Base-by-base conservation (phyloP, 1,140 invertebrate species). In the Eufriesea mexicana region DNA sequence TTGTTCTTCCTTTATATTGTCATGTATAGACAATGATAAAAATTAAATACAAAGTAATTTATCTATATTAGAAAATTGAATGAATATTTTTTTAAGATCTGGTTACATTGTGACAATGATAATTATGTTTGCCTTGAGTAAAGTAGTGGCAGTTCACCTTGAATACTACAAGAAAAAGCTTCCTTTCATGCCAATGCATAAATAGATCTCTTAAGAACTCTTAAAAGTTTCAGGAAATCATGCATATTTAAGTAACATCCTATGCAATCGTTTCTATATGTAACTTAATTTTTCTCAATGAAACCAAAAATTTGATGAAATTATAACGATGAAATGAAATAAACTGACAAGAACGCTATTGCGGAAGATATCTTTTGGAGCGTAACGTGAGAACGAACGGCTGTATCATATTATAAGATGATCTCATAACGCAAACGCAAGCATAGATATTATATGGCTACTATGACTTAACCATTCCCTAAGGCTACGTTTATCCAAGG, bases 351-450 rank as follows among this genome's bases (percentile, higher is more conserved):
- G 25, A 73, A 55, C 47, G 35, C 42, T 45, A 59, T 61, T 86
- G 16, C 23, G 28, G 72, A 86, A 85, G 66, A 79, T 79, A 73
- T 61, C 55, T 66, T 70, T 23, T n/a, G n/a, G 28, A 57, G 28
- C 28, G 84, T 83, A 88, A 88, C 35, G 61, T 25, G 84, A 88
- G 72, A 88, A 67, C 42, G 28, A 61, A 62, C 72, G 59, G 54
- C 62, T n/a, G 62, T 5, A 20, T 28, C 42, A 42, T 68, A 68
- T 54, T 62, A 67, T 79, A 67, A 78, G 84, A 84, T 88, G 86
- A 89, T 89, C 82, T 86, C 79, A 89, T 85, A 89, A 86, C 72
- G 82, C 87, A 72, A 84, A 89, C 78, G 87, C 62, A 55, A 89
- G 87, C 87, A 83, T 55, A 78, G 72, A 89, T 79, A 88, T 80